Evolutionary conservation across 2,797 vertebrate genomes (phyloP), one percentile per base, ranked within the genome.

Genomic region (Gobio occitaniae): DNA sequence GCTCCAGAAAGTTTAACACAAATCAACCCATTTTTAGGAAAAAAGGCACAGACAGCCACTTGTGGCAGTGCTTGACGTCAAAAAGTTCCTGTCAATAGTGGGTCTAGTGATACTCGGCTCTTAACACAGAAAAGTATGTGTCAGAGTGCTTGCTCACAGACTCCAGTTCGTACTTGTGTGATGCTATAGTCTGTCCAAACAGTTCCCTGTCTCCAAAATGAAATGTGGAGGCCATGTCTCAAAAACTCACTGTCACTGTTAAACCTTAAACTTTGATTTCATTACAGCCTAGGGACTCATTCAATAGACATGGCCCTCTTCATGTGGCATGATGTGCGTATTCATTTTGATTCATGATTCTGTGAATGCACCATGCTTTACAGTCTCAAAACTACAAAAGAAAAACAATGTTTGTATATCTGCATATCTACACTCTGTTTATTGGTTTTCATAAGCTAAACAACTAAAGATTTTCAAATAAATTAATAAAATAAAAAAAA

Each of bases 181-280:
- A 21, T 52, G 29, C 47, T 48, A 19, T 13, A 41, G 19, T 54
- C 59, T 38, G 21, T 83, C 38, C 54, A 36, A 47, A 76, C 47
- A 68, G 61, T 47, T 44, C 50, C 36, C 47, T 56, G 47, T 68
- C 32, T 69, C 9, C 61, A 52, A n/a, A 84, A 68, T 84, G 61
- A 84, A 84, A 77, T 54, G 29, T 41, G 32, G 61, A 15, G 4
- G 32, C 16, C n/a, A 32, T 0, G 44, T 48, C 41, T 80, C 32
- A 80, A 29, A 80, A 32, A 54, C 65, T 80, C 41, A 84, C 82
- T 70, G 41, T 85, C 69, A 68, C 6, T 32, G 36, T 38, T 48
- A 82, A 75, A 86, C 61, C 44, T 41, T 76, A 32, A 65, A 66
- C 48, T 80, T 80, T 66, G 63, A 69, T 80, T 80, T 65, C 56